Conservation (phyloP, 2,888 invertebrate genomes). For the Cephus nigrinus region DNA sequence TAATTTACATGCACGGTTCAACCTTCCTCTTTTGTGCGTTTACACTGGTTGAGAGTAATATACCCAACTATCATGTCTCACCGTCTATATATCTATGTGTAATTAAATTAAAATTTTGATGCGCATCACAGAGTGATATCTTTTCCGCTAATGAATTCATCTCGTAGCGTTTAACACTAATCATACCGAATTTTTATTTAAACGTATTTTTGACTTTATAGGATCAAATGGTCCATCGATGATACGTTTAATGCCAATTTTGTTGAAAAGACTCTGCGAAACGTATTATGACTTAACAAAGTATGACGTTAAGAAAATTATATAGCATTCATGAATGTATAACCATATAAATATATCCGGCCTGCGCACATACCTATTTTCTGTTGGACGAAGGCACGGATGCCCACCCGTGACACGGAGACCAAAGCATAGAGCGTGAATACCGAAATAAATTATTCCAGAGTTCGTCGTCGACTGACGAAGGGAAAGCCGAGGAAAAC, state of each 20-base stretch:
- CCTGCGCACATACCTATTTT: not conserved
- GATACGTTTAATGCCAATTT: not conserved
- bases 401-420: not conserved
- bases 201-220: too few species aligned
- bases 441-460: not conserved
- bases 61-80: not conserved
- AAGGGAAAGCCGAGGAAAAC: conserved; percentile 1
- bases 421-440: not conserved
- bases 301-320: too few species aligned
- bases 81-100: not conserved
- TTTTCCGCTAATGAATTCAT: not conserved
- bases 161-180: too few species aligned
- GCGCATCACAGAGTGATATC: not conserved
- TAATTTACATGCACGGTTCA: not conserved
- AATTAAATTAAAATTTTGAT: not conserved
- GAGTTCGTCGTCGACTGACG: not conserved
- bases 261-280: not conserved
- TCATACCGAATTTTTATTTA: too few species aligned
- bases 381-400: not conserved
- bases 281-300: not conserved
- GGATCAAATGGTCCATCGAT: too few species aligned
- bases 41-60: not conserved
- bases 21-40: not conserved
- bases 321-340: too few species aligned
- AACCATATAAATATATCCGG: not conserved